Evolutionary conservation across 1,140 invertebrate species (phyloP), one percentile per base, ranked within the genome.

Genomic region (Catajapyx aquilonaris): DNA sequence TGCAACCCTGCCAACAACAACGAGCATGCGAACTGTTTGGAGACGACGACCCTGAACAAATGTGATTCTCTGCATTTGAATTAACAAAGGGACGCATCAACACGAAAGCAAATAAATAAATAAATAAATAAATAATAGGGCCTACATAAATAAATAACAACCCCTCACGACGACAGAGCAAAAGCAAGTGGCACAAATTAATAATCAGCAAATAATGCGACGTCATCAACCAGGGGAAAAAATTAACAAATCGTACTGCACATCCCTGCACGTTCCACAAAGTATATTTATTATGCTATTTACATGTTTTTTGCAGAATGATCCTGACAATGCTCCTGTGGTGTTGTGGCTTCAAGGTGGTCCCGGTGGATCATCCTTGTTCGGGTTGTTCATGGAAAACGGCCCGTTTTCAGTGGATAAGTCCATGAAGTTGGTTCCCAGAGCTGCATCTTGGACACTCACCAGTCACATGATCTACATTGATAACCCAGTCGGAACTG

Each of bases 271-370:
- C 9, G 5, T 16, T 16, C 5, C 9, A 42, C 4, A 31, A 37
- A 40, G 31, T 7, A 31, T 37, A 20, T 44, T 38, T 18, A n/a
- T n/a, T n/a, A n/a, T n/a, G n/a, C n/a, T n/a, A n/a, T n/a, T n/a
- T n/a, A n/a, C n/a, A n/a, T 30, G 9, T 18, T 38, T 1, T 9
- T 41, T 46, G 28, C 41, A 55, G 53, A 41, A 42, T 17, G 42
- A 44, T 5, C 42, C 50, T 7, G 44, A 48, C 10, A 46, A 44
- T 35, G 52, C 53, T 7, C 65, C 65, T 7, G 49, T 67, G 20
- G 19, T 65, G 4, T 38, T 68, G 16, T 68, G 65, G 65, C 50
- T 66, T 19, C 63, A 66, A 51, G 63, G 62, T 32, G 62, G 63
- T 2, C 63, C 62, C 9, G 63, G 63, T 5, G 53, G 53, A 3